Evolutionary conservation across 2,113 vertebrate species (phyloP), one percentile per base, ranked within the genome.

Genomic region (Acrocephalus arundinaceus): DNA sequence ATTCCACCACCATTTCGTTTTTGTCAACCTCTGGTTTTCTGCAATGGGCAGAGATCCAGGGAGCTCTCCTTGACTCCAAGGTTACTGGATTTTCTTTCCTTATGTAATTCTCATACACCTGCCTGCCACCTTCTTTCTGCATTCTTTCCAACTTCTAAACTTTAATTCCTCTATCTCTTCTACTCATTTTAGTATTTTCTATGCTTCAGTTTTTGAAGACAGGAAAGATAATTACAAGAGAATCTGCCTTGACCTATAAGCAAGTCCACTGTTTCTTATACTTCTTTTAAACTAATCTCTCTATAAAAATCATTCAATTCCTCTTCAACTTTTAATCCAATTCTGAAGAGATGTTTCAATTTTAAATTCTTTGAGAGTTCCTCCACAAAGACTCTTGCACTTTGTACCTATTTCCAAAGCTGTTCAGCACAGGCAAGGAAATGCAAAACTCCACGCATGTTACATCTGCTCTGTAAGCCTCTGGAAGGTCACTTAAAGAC

Each of bases 21-120:
- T 74, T 61, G 65, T 74, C 76, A 91, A 27, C 20, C 48, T 48
- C 59, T 86, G 54, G 41, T 86, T 84, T 93, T 71, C 76, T 67
- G 65, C 43, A 73, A 77, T 2, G 24, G 82, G 87, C 78, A 91
- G 59, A 80, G n/a, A 91, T 91, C 82, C 83, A 94, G 59, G 27
- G 33, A 95, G 28, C 28, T 93, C 85, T 45, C 83, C 85, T 85
- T 89, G 87, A 76, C 70, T 91, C 23, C 85, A 95, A 94, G 85
- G 87, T 95, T 83, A 90, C 49, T 51, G 45, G 17, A 73, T 87
- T 83, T 66, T 95, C 67, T 37, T 74, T 86, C 48, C 65, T 85
- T 85, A 76, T 9, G 27, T 63, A 91, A 85, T 78, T 82, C 28
- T 58, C 30, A 43, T 33, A 41, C 24, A 57, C 19, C 54, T 72